Percentiles rank a stretch among this genome's conserved stretches.
phyloP scores from a whole-genome alignment of 2,113 vertebrate species.

The Corythaixoides concolor region DNA sequence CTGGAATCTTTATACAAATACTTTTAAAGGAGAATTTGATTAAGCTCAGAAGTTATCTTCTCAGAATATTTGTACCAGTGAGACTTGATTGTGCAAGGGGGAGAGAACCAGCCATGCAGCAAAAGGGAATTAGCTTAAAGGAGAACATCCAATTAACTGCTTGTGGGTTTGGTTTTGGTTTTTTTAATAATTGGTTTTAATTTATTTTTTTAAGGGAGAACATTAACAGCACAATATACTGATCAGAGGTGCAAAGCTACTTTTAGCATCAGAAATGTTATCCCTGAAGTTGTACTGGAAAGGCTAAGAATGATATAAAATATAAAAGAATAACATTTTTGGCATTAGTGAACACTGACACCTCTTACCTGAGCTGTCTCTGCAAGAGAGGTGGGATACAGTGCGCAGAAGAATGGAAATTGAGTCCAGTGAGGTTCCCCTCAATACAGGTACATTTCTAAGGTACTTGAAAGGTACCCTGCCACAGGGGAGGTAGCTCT shows the following conservation, averaged over 20 bases:
- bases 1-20: not conserved
- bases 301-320: not conserved
- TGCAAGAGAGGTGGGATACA: not conserved
- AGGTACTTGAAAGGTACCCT: not conserved
- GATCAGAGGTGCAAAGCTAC: not conserved
- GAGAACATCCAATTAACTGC: slow-evolving; percentile 16
- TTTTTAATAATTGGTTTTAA: not conserved
- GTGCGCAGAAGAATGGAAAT: not conserved
- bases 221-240: not conserved
- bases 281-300: not conserved
- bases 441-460: not conserved
- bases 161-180: not conserved
- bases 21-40: slow-evolving; percentile 13
- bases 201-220: not conserved
- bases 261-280: not conserved
- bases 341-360: not conserved
- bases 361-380: not conserved
- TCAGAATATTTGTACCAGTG: not conserved
- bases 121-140: slow-evolving; percentile 2
- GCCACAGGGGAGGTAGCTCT: not conserved
- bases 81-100: not conserved
- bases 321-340: not conserved
- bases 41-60: slow-evolving; percentile 11
- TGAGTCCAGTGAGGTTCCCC: not conserved
- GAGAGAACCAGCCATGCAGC: not conserved